These are phyloP conservation scores for Hesperia comma DNA, from an alignment of 2,888 invertebrate genomes.

Conservation along the genomic window DNA sequence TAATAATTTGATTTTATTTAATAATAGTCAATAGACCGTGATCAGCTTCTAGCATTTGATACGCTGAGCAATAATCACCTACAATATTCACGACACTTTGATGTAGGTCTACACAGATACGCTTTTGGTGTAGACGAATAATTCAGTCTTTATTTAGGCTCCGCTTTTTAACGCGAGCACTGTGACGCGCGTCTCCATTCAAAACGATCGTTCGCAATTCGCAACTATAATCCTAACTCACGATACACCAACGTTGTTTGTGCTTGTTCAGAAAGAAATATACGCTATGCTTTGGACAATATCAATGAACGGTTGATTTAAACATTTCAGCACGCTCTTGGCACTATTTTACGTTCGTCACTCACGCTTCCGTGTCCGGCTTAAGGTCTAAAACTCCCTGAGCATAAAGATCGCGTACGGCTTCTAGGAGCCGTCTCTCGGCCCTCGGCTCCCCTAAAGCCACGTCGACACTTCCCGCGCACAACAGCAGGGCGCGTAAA, in stretches of 20 bases:
- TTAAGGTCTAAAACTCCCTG: conserved; percentile 87
- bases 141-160: conserved; percentile 82
- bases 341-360: conserved; percentile 53
- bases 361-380: conserved; percentile 69
- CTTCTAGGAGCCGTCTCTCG: conserved; percentile 89
- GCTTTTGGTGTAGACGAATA: conserved; percentile 60
- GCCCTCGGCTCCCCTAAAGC: conserved; percentile 90
- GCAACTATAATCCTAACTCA: conserved; percentile 52
- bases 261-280: conserved; percentile 59
- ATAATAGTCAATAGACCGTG: conserved; percentile 80
- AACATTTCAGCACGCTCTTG: conserved; percentile 53
- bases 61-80: conserved; percentile 69
- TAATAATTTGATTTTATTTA: conserved; percentile 49
- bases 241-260: conserved; percentile 56
- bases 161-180: conserved; percentile 48
- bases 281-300: conserved; percentile 55
- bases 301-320: conserved; percentile 45
- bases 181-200: conserved; percentile 50
- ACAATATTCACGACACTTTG: conserved; percentile 51
- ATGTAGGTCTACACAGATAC: conserved; percentile 52
- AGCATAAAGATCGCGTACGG: conserved; percentile 88
- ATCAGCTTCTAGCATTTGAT: conserved; percentile 69
- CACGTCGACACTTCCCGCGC: conserved; percentile 92
- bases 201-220: conserved; percentile 55
- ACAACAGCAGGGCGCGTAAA: conserved; percentile 89